Evolutionary conservation across 53 echinoderm and acorn worm genomes (phyloP).

Genomic region (Apostichopus leukothele): DNA sequence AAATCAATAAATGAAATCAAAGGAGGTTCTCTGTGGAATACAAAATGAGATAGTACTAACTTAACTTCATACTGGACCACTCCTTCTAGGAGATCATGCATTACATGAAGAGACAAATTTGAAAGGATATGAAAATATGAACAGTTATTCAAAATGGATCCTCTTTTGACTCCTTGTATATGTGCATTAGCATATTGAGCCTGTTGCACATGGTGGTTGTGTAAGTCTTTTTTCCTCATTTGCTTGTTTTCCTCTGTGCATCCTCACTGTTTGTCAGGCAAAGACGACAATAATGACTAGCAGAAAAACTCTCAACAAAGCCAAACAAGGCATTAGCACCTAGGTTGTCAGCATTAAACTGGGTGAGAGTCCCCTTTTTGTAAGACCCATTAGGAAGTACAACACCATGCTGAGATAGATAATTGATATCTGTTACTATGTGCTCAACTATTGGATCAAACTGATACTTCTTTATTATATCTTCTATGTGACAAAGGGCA

Average conservation of each 20-base stretch:
- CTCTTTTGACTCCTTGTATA: conserved; percentile 42
- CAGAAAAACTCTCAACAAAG: conserved; percentile 66
- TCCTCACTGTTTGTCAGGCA: conserved; percentile 31
- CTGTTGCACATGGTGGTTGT: background rate
- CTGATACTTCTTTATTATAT: too few relatives aligned
- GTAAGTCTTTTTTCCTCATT: conserved; percentile 26
- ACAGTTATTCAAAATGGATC: conserved; percentile 54
- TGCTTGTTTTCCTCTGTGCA: conserved; percentile 37
- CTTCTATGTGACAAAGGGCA: too few relatives aligned
- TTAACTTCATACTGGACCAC: conserved; percentile 70
- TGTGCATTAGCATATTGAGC: background rate
- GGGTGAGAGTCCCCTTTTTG: conserved; percentile 47
- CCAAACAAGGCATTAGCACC: conserved; percentile 67
- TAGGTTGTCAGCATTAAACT: conserved; percentile 54
- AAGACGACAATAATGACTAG: conserved; percentile 62
- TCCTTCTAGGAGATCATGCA: conserved; percentile 72
- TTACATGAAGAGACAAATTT: conserved; percentile 62
- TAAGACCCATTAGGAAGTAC: too few relatives aligned
- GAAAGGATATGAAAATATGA: conserved; percentile 55
- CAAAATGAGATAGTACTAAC: conserved; percentile 52
- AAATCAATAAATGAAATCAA: conserved; percentile 44
- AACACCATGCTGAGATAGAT: too few relatives aligned
- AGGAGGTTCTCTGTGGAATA: conserved; percentile 45
- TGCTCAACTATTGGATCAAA: too few relatives aligned
- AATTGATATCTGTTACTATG: too few relatives aligned